A percentile compares a stretch with the other conserved stretches of the same genome.
phyloP scores from a whole-genome alignment of 2,113 vertebrate species.

The Thunnus thynnus region DNA sequence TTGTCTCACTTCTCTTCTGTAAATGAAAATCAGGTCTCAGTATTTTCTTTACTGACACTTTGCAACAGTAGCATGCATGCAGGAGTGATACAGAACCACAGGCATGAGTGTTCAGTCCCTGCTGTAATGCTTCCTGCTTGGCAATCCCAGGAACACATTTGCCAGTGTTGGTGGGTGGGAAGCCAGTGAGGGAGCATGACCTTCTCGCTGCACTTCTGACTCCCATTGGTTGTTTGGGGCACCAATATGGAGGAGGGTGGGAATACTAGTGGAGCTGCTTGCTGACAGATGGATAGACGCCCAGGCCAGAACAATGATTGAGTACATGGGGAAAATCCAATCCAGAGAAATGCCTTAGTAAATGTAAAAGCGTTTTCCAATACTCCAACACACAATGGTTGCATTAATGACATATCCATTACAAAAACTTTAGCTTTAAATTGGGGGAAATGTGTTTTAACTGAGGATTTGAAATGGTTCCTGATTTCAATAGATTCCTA shows the following conservation, averaged over 20 bases:
- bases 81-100: not conserved
- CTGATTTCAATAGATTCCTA: too few species aligned
- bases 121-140: slow-evolving; percentile 1
- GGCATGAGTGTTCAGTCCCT: not conserved
- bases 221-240: not conserved
- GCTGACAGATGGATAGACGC: not conserved
- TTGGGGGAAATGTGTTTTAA: too few species aligned
- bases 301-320: too few species aligned
- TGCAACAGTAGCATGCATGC: not conserved
- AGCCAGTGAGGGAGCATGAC: not conserved
- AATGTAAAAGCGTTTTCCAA: too few species aligned
- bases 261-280: not conserved
- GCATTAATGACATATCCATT: too few species aligned
- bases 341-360: too few species aligned
- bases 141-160: not conserved
- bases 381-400: too few species aligned
- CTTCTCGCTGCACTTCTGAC: not conserved
- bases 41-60: not conserved
- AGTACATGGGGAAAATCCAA: too few species aligned
- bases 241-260: not conserved
- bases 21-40: not conserved
- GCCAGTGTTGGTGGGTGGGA: not conserved
- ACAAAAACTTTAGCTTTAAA: too few species aligned
- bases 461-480: too few species aligned
- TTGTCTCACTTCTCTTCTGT: too few species aligned